Evolutionary conservation across 1,140 invertebrate species (phyloP).

Genomic region (Drosophila novamexicana): DNA sequence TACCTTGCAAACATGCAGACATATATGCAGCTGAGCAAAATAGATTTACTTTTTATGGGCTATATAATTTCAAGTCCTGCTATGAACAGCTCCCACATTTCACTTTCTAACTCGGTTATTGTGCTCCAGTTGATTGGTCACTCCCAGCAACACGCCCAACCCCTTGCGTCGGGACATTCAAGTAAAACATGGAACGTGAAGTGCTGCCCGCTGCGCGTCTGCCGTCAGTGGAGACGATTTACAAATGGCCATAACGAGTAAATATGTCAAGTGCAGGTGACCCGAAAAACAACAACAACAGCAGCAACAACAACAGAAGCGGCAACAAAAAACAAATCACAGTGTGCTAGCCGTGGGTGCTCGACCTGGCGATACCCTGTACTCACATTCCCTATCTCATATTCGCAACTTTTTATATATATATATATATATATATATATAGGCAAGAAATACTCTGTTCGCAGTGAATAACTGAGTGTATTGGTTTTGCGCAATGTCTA

Average conservation of each 20-base stretch:
- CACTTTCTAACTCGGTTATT: conserved; percentile 14
- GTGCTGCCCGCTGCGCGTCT: conserved; percentile 27
- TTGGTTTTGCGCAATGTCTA: no score
- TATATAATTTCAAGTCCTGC: background rate
- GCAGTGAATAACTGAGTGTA: background rate
- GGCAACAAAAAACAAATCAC: conserved; percentile 9
- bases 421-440: no score
- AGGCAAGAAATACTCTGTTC: background rate
- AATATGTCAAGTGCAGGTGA: conserved; percentile 84
- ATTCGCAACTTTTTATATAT: no score
- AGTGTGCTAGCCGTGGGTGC: background rate
- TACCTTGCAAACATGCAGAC: no score
- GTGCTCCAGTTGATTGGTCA: conserved; percentile 5
- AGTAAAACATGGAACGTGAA: conserved; percentile 20
- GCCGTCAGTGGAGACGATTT: conserved; percentile 49
- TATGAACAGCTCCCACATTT: background rate
- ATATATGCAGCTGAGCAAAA: no score
- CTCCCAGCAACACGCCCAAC: background rate
- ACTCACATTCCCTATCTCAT: no score
- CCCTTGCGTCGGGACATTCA: background rate
- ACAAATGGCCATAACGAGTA: conserved; percentile 74
- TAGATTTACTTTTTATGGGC: no score
- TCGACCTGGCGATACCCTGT: background rate
- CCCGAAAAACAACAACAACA: conserved; percentile 30
- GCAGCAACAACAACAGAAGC: conserved; percentile 7